phyloP scores from a whole-genome alignment of 1,140 invertebrate species.

The Aethina tumida region DNA sequence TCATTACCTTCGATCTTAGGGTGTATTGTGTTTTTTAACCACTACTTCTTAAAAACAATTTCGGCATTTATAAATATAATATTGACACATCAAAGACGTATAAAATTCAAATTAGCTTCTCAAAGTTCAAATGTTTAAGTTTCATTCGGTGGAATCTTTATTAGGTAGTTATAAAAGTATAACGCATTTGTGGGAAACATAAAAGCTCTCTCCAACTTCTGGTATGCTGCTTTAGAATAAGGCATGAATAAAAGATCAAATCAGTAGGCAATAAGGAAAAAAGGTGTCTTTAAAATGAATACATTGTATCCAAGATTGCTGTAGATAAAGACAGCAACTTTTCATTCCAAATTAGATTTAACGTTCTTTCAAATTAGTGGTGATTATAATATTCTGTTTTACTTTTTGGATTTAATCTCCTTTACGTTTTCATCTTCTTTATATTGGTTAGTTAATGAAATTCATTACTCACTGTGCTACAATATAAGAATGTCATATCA shows the following conservation, averaged over 20 bases:
- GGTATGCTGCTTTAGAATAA: constrained; percentile 8
- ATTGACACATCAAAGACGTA: constrained; percentile 8
- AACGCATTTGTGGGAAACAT: constrained; percentile 11
- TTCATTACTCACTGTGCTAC: no score
- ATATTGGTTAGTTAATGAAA: no score
- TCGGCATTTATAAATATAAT: constrained; percentile 9
- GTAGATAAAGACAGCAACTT: no score
- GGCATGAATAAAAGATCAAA: constrained; percentile 16
- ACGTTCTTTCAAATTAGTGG: no score
- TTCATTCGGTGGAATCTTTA: constrained; percentile 13
- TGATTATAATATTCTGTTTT: no score
- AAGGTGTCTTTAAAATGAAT: constrained; percentile 12
- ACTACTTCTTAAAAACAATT: constrained; percentile 2
- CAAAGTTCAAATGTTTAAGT: constrained; percentile 12
- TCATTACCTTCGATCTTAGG: constrained; percentile 2
- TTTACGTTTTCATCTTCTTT: no score
- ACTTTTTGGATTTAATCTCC: no score
- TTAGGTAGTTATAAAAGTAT: constrained; percentile 14
- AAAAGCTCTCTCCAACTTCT: constrained; percentile 9
- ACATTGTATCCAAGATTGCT: constrained; percentile 6
- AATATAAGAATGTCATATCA: no score
- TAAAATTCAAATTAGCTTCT: constrained; percentile 12
- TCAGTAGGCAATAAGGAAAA: constrained; percentile 7
- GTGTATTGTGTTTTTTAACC: constrained; percentile 2
- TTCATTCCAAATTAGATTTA: no score